Base-by-base conservation (phyloP, 2,888 invertebrate genomes). In the Seladonia tumulorum region DNA sequence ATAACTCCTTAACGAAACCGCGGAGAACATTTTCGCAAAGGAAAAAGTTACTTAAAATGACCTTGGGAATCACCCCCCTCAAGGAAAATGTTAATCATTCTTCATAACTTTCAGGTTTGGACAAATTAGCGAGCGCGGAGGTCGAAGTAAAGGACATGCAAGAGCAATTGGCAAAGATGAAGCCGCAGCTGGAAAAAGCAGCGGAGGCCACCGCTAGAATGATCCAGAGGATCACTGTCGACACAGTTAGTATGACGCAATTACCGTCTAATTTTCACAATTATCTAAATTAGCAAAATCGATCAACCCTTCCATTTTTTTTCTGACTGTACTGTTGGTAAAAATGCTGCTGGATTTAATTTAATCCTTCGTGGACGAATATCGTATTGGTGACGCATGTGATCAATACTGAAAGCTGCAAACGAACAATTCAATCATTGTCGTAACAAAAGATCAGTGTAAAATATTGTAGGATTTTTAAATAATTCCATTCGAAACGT, bases 91-190 rank as follows among this genome's bases (percentile, higher is more conserved):
- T 49, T 7, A 18, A 49, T 18, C 18, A 7, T 18, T 49, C 49
- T 45, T 18, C 5, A 8, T 29, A 45, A 68, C 16, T 16, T 18
- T 22, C 91, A 96, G 98, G 98, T 57, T 95, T 99, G 80, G 97
- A 97, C 87, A 98, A 98, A 92, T 95, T 99, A 78, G 97, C 97
- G 81, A 96, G 96, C 83, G 98, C 99, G 0, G 97, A 98, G 10
- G 96, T 97, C n/a, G 98, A 98, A 91, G 97, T 98, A 47, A 97
- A 97, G 82, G 96, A 97, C 92, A 97, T 99, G 95, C 98, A 98
- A 94, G 96, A 96, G 39, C 97, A 98, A 87, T 94, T 99, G 93
- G 97, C 97, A 29, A 97, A 97, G 1, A 96, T 99, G 94, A 98
- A 98, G 93, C 99, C 99, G 0, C 96, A 98, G 87, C 96, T 99